Conservation (phyloP, 2,888 invertebrate genomes). For the Leptinotarsa haldemani region DNA sequence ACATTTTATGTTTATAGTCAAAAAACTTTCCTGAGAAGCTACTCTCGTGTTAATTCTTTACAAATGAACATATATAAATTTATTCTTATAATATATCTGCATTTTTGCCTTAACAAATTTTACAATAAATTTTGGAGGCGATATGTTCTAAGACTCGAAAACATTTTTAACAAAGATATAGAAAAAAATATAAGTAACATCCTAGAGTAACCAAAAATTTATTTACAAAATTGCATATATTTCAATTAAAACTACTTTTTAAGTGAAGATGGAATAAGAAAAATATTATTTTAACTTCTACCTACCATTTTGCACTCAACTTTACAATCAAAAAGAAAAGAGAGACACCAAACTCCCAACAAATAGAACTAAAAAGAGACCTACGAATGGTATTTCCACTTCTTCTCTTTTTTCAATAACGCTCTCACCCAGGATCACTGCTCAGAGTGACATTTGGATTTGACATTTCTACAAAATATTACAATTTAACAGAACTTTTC, state of each 20-base stretch:
- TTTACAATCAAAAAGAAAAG: conserved; percentile 4
- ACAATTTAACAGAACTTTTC: too few relatives aligned
- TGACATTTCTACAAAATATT: too few relatives aligned
- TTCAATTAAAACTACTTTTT: not conserved
- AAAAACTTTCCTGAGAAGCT: not conserved
- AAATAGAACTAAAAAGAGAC: too few relatives aligned
- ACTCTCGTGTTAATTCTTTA: not conserved
- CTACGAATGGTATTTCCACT: too few relatives aligned
- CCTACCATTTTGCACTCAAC: conserved; percentile 34
- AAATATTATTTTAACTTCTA: conserved; percentile 14
- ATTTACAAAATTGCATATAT: not conserved
- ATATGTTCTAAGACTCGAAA: not conserved
- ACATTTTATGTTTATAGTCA: conserved; percentile 12
- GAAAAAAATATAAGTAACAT: not conserved
- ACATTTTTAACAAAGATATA: not conserved
- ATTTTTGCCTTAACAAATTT: not conserved
- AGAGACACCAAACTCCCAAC: too few relatives aligned
- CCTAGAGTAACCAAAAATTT: not conserved
- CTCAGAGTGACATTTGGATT: too few relatives aligned
- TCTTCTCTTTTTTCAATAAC: too few relatives aligned
- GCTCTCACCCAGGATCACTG: too few relatives aligned
- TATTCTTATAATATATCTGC: too few relatives aligned
- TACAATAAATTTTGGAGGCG: not conserved
- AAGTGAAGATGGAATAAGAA: conserved; percentile 24
- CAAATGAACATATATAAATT: not conserved